A percentile compares a stretch with the other conserved stretches of the same genome.
Evolutionary conservation across 2,113 vertebrate genomes (phyloP).

Genomic region (Suncus etruscus): DNA sequence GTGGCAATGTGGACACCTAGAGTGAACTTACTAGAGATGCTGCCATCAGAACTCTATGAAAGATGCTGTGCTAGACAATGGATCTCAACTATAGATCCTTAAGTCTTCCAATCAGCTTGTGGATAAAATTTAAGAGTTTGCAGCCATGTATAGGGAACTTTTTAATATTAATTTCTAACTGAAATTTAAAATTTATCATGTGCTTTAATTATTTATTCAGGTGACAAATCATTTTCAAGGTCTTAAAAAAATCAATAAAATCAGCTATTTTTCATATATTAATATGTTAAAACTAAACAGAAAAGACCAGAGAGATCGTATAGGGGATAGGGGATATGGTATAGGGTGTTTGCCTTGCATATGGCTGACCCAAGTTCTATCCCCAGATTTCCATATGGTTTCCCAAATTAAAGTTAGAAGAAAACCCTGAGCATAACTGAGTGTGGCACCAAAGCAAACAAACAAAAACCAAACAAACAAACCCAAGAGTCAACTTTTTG

Average conservation of each 20-base stretch:
- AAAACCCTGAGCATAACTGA: too few relatives aligned
- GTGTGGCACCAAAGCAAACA: too few relatives aligned
- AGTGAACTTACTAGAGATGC: neutral
- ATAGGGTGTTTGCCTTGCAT: too few relatives aligned
- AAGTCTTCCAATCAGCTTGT: neutral
- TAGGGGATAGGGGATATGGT: too few relatives aligned
- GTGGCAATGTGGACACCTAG: accelerated
- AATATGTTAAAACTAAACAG: too few relatives aligned
- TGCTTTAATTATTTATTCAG: neutral
- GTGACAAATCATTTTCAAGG: neutral
- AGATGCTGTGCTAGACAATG: neutral
- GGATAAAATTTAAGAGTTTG: neutral
- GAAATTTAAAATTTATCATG: neutral
- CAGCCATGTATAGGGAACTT: neutral
- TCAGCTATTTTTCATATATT: too few relatives aligned
- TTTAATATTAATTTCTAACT: neutral
- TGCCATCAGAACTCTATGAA: neutral
- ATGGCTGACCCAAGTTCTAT: too few relatives aligned
- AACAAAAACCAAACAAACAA: too few relatives aligned
- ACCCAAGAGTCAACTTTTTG: too few relatives aligned
- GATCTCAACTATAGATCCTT: neutral
- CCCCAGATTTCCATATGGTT: too few relatives aligned
- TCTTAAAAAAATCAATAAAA: neutral
- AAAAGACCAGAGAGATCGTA: too few relatives aligned
- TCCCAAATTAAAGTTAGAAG: too few relatives aligned